phyloP scores from a whole-genome alignment of 2,113 vertebrate species.

The Urocitellus parryii region DNA sequence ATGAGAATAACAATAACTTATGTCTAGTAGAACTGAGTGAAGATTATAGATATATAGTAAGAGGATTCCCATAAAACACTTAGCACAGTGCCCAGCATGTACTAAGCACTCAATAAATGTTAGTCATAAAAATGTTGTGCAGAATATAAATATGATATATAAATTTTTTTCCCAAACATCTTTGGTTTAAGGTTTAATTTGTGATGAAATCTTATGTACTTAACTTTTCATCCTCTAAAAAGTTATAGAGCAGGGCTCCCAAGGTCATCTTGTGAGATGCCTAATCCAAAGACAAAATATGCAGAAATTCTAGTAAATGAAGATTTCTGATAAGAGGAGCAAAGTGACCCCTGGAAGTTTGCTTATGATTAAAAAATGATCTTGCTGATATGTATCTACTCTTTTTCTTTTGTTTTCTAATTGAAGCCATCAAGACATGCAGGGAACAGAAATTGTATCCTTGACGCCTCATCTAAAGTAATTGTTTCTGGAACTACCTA shows the following conservation, averaged over 20 bases:
- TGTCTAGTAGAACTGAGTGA: neutral
- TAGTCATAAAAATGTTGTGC: neutral
- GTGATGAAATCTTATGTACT: neutral
- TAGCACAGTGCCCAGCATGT: neutral
- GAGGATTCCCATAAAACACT: constrained; percentile 30
- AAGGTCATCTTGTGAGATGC: neutral
- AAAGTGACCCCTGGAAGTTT: neutral
- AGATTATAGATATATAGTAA: neutral
- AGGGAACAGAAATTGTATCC: neutral
- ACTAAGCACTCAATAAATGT: constrained; percentile 44
- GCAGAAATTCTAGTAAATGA: constrained; percentile 31
- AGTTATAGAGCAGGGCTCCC: neutral
- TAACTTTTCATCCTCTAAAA: neutral
- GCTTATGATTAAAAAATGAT: constrained; percentile 36
- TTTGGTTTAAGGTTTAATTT: constrained; percentile 44
- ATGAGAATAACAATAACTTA: constrained; percentile 6
- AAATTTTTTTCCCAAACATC: neutral
- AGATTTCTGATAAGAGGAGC: constrained; percentile 57
- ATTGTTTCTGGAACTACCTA: neutral
- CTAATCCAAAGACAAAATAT: neutral
- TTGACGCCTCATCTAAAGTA: neutral
- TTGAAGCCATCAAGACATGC: neutral
- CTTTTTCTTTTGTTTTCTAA: constrained; percentile 3
- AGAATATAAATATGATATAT: constrained; percentile 5
- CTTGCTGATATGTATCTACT: neutral